A percentile compares a stretch with the other conserved stretches of the same genome.
Evolutionary conservation across 2,113 vertebrate genomes (phyloP).

Genomic region (Sinocyclocheilus anshuiensis): DNA sequence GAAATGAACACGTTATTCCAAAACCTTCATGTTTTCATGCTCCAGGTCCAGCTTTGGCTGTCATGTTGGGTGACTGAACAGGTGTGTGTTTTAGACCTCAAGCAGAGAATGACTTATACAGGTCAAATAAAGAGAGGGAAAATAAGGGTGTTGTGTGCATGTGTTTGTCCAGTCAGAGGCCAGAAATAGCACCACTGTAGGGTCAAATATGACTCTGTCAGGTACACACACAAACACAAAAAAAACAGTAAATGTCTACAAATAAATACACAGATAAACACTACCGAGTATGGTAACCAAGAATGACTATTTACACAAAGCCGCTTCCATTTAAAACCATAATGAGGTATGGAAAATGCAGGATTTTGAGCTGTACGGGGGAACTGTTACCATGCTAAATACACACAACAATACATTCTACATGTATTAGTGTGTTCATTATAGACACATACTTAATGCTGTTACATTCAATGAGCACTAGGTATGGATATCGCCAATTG

Average conservation of each 20-base stretch:
- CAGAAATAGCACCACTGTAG: constrained; percentile 48
- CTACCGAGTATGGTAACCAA: neutral
- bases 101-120: constrained; percentile 50
- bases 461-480: neutral
- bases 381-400: neutral
- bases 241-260: constrained; percentile 18
- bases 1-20: neutral
- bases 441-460: neutral
- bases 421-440: neutral
- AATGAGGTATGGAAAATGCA: neutral
- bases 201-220: constrained; percentile 42
- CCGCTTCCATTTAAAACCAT: neutral
- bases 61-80: constrained; percentile 34
- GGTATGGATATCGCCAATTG: neutral
- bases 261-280: neutral
- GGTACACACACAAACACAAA: neutral
- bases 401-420: neutral
- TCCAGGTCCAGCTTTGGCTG: neutral
- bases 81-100: constrained; percentile 40
- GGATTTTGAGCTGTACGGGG: neutral
- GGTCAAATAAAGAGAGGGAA: constrained; percentile 44
- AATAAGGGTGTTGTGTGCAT: neutral
- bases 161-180: constrained; percentile 42
- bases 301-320: neutral
- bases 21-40: neutral